Evolutionary conservation across 2,797 vertebrate species (phyloP).

Genomic region (Iguana delicatissima): DNA sequence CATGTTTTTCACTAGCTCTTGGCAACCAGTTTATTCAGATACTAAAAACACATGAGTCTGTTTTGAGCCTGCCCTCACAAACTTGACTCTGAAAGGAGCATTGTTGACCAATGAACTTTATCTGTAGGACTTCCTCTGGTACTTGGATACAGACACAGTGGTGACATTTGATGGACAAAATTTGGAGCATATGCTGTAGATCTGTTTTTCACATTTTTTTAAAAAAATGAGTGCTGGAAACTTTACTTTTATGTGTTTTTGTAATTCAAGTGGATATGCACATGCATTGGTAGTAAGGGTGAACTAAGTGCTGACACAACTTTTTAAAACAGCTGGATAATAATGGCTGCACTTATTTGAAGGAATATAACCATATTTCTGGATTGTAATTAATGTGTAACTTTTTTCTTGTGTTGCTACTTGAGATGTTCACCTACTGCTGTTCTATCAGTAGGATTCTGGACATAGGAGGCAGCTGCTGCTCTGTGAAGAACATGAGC

Average conservation of each 20-base stretch:
- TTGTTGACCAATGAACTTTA: conserved; percentile 12
- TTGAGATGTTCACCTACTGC: not conserved
- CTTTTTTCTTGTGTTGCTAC: not conserved
- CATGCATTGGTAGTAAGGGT: not conserved
- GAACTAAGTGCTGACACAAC: not conserved
- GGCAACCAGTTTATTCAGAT: conserved; percentile 2
- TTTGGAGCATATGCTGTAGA: not conserved
- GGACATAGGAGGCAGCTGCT: not conserved
- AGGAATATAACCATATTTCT: not conserved
- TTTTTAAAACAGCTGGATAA: not conserved
- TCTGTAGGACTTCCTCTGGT: not conserved
- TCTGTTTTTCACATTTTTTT: not conserved
- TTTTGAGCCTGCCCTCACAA: conserved; percentile 1
- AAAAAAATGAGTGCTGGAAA: not conserved
- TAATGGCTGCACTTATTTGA: not conserved
- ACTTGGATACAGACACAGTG: not conserved
- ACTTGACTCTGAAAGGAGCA: conserved; percentile 10
- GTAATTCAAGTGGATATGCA: not conserved
- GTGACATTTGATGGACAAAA: conserved; percentile 10
- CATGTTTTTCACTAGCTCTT: conserved; percentile 9
- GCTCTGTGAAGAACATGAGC: not conserved
- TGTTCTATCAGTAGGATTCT: not conserved
- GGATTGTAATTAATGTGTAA: not conserved
- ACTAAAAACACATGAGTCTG: conserved; percentile 14
- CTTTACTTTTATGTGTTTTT: not conserved